Conservation (phyloP, 2,888 invertebrate genomes). For the Sesia apiformis region DNA sequence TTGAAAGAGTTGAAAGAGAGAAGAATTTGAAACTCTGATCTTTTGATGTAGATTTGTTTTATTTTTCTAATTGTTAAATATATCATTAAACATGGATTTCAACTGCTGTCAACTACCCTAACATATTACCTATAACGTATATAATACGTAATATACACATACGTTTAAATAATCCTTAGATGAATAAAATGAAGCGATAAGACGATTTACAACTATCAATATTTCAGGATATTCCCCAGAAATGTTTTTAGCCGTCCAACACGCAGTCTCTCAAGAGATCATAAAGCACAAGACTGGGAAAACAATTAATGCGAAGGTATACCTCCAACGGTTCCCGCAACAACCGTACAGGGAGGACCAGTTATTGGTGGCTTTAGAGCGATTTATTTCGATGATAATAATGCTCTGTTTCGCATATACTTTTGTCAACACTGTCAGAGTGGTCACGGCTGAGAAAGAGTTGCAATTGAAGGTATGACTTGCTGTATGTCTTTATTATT, state of each 20-base stretch:
- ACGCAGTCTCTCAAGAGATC: constrained; percentile 55
- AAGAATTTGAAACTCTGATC: no score
- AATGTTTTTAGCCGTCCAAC: constrained; percentile 60
- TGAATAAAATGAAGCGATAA: no score
- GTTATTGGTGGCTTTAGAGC: constrained; percentile 78
- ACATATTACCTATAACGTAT: no score
- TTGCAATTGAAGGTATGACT: constrained; percentile 78
- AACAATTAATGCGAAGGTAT: constrained; percentile 47
- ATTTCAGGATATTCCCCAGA: constrained; percentile 56
- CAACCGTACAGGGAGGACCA: constrained; percentile 81
- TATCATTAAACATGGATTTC: no score
- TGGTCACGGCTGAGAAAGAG: constrained; percentile 85
- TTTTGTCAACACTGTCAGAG: constrained; percentile 85
- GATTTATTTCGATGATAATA: constrained; percentile 84
- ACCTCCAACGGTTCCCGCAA: constrained; percentile 82
- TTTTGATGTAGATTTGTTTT: no score
- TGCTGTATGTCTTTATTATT: background rate
- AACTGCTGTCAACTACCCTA: no score
- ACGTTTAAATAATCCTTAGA: no score
- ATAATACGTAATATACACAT: no score
- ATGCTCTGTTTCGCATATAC: constrained; percentile 89
- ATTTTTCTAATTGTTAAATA: no score
- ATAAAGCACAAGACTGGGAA: constrained; percentile 52
- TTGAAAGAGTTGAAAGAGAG: no score
- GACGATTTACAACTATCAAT: no score